Evolutionary conservation across 2,797 vertebrate species (phyloP).

Genomic region (Neoniphon sammara): DNA sequence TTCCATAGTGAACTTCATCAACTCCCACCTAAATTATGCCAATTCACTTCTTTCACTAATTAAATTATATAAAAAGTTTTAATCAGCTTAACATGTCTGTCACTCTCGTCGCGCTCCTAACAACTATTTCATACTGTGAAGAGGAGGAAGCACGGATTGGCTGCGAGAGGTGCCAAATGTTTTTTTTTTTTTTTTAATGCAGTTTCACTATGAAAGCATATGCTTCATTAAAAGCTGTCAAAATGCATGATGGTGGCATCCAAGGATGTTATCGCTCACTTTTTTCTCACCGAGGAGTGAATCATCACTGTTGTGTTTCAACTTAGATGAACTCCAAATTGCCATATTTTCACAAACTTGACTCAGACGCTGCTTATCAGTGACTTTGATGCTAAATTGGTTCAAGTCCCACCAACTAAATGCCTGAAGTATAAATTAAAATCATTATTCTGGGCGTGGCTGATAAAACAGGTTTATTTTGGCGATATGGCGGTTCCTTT

Average conservation of each 20-base stretch:
- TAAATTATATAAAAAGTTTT: conserved; percentile 60
- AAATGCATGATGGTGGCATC: conserved; percentile 59
- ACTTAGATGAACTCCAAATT: conserved; percentile 28
- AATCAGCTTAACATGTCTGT: conserved; percentile 71
- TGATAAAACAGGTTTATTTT: background rate
- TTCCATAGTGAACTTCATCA: conserved; percentile 17
- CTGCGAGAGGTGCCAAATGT: conserved; percentile 55
- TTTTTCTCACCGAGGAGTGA: conserved; percentile 45
- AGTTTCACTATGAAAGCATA: conserved; percentile 75
- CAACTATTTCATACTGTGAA: conserved; percentile 56
- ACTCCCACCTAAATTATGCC: conserved; percentile 36
- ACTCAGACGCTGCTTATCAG: background rate
- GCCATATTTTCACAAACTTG: conserved; percentile 8
- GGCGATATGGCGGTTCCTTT: background rate
- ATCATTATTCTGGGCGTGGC: background rate
- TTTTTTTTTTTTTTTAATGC: too few relatives aligned
- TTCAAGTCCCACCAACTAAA: background rate
- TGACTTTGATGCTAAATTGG: conserved; percentile 15
- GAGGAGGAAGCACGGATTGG: conserved; percentile 66
- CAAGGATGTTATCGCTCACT: conserved; percentile 64
- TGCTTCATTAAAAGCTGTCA: conserved; percentile 84
- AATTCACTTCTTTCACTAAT: conserved; percentile 62
- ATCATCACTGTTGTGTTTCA: conserved; percentile 50
- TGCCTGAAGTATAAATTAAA: background rate
- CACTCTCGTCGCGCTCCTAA: conserved; percentile 49